Evolutionary conservation across 2,888 invertebrate species (phyloP).

Genomic region (Sussaba pulchella): DNA sequence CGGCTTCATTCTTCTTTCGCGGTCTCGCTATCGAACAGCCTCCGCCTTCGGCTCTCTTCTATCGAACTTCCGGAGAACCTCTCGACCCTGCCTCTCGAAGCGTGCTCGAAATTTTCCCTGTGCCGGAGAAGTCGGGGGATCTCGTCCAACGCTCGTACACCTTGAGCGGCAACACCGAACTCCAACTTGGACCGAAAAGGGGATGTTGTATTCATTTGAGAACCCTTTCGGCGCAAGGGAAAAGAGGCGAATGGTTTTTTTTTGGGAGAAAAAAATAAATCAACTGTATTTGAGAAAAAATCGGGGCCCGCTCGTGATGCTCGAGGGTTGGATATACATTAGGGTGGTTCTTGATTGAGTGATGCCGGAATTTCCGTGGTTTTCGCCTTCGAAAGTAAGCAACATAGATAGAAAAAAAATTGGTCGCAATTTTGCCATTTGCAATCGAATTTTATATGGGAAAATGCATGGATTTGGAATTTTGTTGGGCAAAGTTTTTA

Average conservation of each 20-base stretch:
- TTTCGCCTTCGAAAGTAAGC: too few species aligned
- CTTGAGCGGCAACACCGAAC: too few species aligned
- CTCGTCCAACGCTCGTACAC: constrained; percentile 6
- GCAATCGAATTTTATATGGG: too few species aligned
- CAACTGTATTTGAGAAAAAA: not conserved
- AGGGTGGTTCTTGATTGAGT: too few species aligned
- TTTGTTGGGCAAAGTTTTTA: too few species aligned
- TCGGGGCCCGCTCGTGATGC: not conserved
- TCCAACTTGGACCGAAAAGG: constrained; percentile 1
- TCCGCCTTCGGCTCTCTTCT: constrained; percentile 35
- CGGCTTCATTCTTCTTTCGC: constrained; percentile 30
- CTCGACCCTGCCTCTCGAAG: constrained; percentile 48
- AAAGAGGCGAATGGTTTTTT: constrained; percentile 2
- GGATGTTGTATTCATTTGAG: constrained; percentile 37
- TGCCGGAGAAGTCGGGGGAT: constrained; percentile 41
- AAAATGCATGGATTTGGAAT: too few species aligned
- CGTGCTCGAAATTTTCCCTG: constrained; percentile 39
- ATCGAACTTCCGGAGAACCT: constrained; percentile 51
- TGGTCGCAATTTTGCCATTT: too few species aligned
- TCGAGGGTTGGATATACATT: not conserved
- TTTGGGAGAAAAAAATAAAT: not conserved
- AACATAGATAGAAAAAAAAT: too few species aligned
- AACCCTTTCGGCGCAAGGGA: not conserved
- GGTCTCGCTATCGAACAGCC: constrained; percentile 16
- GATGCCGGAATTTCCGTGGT: too few species aligned